These are phyloP conservation scores for Lamellibrachia satsuma DNA, from an alignment of 2,888 invertebrate species.

Conservation along the genomic window DNA sequence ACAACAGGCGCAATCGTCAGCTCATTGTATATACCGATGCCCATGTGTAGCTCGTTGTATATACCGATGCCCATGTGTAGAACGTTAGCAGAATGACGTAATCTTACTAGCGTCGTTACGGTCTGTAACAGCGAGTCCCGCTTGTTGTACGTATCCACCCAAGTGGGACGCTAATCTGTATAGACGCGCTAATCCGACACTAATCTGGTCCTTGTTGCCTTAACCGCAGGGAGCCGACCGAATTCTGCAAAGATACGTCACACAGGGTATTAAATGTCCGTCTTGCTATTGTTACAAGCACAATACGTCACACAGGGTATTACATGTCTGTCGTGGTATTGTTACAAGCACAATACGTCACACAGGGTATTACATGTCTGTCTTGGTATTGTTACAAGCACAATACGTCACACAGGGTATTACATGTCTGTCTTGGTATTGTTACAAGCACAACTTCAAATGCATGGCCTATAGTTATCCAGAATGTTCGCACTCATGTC, in stretches of 20 bases:
- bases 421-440: background rate
- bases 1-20: background rate
- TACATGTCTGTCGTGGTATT: background rate
- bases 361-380: background rate
- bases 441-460: too few species aligned
- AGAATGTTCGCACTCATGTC: too few species aligned
- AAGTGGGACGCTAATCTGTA: background rate
- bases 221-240: background rate
- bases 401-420: background rate
- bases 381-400: too few species aligned
- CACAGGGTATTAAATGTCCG: background rate
- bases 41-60: background rate
- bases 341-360: background rate
- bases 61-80: background rate
- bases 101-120: too few species aligned
- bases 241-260: background rate
- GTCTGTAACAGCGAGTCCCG: background rate
- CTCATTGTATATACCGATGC: background rate
- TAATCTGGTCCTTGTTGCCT: background rate
- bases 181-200: background rate
- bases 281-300: too few species aligned
- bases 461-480: too few species aligned
- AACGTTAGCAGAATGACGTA: background rate
- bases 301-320: background rate
- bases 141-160: background rate